phyloP scores from a whole-genome alignment of 2,113 vertebrate genomes.

The Mandrillus leucophaeus region DNA sequence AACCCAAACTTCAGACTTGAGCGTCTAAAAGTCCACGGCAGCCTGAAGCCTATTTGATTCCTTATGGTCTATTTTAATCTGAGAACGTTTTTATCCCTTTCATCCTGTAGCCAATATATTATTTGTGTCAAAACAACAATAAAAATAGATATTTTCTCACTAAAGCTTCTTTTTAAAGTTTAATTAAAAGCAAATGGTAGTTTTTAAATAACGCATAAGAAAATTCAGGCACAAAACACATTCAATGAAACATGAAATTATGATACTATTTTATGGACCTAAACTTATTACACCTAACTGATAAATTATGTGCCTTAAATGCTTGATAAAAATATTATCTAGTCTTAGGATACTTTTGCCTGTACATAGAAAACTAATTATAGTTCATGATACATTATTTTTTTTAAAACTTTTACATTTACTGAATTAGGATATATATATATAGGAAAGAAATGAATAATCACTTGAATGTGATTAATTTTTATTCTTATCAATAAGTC shows the following conservation, averaged over 20 bases:
- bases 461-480: neutral
- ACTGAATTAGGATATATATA: neutral
- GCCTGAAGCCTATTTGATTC: neutral
- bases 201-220: neutral
- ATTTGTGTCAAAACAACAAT: neutral
- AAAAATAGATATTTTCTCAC: neutral
- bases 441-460: neutral
- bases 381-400: neutral
- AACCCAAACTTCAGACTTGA: neutral
- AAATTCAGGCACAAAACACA: neutral
- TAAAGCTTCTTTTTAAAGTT: neutral
- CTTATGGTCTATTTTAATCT: neutral
- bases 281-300: neutral
- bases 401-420: neutral
- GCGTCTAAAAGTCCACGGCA: neutral
- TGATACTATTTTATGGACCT: neutral
- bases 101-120: neutral
- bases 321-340: neutral
- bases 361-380: neutral
- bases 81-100: neutral
- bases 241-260: neutral
- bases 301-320: neutral
- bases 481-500: neutral
- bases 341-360: neutral
- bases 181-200: conserved; percentile 10